Conservation (phyloP, 2,113 vertebrate genomes). For the Diphyllodes magnificus region DNA sequence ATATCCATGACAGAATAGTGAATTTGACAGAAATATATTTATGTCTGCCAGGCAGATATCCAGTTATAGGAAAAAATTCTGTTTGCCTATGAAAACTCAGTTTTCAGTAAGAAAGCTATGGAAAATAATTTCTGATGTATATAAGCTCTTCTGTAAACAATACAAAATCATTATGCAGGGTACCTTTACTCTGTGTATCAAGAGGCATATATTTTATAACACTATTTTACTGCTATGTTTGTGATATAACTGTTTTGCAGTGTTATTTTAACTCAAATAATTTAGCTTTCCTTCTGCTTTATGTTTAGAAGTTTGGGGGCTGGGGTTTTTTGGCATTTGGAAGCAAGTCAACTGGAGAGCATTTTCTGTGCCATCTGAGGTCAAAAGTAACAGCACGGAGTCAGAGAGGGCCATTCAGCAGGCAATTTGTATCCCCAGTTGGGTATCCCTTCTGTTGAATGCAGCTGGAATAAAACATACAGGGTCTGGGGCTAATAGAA, state of each 20-base stretch:
- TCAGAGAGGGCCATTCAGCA: not conserved
- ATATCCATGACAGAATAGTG: not conserved
- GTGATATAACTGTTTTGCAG: not conserved
- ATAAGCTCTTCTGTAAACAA: not conserved
- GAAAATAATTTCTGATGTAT: not conserved
- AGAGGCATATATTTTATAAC: not conserved
- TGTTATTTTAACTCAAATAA: not conserved
- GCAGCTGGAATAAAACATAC: not conserved
- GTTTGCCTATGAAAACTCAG: not conserved
- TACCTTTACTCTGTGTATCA: not conserved
- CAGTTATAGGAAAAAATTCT: not conserved
- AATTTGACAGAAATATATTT: not conserved
- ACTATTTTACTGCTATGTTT: not conserved
- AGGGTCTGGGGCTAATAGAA: not conserved
- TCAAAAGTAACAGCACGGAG: constrained; percentile 2
- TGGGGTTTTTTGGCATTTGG: not conserved
- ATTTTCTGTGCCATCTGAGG: constrained; percentile 11
- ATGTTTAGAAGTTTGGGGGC: not conserved
- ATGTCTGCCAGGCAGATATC: not conserved
- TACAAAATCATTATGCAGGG: not conserved
- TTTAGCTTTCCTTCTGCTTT: not conserved
- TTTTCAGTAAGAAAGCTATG: not conserved
- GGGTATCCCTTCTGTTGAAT: not conserved
- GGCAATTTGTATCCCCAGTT: constrained; percentile 20
- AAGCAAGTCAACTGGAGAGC: not conserved